A percentile compares a stretch with the other conserved stretches of the same genome.
These are phyloP conservation scores for Drosophila santomea DNA, from an alignment of 1,140 invertebrate genomes.

Conservation along the genomic window DNA sequence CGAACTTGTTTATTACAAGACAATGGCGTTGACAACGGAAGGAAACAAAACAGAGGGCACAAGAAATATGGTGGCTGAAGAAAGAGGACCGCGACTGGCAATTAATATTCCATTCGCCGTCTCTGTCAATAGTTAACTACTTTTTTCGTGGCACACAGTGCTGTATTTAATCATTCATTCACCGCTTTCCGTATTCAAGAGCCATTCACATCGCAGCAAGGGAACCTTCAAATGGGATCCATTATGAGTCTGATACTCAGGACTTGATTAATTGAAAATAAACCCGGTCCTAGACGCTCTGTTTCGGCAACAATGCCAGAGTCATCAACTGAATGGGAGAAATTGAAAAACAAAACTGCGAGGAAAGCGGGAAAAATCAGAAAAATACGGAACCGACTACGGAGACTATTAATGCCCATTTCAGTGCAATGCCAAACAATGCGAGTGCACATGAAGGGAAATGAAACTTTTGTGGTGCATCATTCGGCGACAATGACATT, in stretches of 20 bases:
- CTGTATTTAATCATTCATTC: constrained; percentile 69
- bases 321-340: constrained; percentile 26
- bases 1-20: constrained; percentile 66
- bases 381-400: constrained; percentile 26
- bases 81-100: constrained; percentile 30
- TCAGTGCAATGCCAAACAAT: constrained; percentile 66
- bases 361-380: constrained; percentile 36
- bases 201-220: constrained; percentile 20
- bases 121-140: constrained; percentile 54
- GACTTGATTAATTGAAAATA: constrained; percentile 79
- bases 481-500: constrained; percentile 59
- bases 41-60: constrained; percentile 21
- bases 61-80: constrained; percentile 49
- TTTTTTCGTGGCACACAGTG: constrained; percentile 46
- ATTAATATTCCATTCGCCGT: constrained; percentile 50
- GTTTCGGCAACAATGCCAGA: constrained; percentile 54
- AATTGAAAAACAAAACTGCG: constrained; percentile 20
- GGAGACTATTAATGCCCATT: constrained; percentile 72
- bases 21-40: constrained; percentile 71
- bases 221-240: constrained; percentile 54
- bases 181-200: constrained; percentile 57
- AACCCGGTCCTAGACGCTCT: constrained; percentile 40
- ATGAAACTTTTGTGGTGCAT: constrained; percentile 65
- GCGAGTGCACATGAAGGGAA: constrained; percentile 61
- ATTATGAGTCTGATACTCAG: constrained; percentile 28